Conservation (phyloP, 2,113 vertebrate genomes). For the Chascanopsetta lugubris region DNA sequence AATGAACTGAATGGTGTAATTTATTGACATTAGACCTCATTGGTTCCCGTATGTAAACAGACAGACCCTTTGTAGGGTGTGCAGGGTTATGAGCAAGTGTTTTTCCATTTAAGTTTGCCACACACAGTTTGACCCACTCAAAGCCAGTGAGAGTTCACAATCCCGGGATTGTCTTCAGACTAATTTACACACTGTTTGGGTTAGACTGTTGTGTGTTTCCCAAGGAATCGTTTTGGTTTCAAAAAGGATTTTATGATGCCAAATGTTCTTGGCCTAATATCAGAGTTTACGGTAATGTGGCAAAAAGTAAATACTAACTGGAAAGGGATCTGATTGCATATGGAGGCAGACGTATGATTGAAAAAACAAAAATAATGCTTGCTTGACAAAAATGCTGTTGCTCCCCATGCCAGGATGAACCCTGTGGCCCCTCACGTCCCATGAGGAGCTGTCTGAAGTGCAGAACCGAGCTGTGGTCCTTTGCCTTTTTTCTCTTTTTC, state of each 20-base stretch:
- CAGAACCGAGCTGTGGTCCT: not conserved
- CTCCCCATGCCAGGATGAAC: not conserved
- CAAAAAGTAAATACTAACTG: no score
- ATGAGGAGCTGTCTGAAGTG: not conserved
- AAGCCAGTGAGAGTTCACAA: no score
- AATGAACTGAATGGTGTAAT: constrained; percentile 49
- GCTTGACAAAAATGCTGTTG: not conserved
- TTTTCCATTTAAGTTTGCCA: constrained; percentile 14
- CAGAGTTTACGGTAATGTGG: not conserved
- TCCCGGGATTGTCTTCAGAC: no score
- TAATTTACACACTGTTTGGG: no score
- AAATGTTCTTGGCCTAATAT: not conserved
- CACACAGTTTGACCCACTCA: no score
- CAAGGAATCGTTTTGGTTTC: not conserved
- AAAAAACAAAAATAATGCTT: not conserved
- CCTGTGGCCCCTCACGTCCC: no score
- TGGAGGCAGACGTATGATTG: not conserved
- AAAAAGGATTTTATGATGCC: not conserved
- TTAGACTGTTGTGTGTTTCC: not conserved
- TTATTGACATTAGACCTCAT: constrained; percentile 47
- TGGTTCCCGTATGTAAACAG: constrained; percentile 19
- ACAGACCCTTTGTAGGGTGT: not conserved
- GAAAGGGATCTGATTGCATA: not conserved
- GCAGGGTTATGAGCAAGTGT: not conserved
- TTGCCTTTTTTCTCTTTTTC: no score